Evolutionary conservation across 2,888 invertebrate genomes (phyloP), one percentile per base, ranked within the genome.

Genomic region (Cerastoderma edule): DNA sequence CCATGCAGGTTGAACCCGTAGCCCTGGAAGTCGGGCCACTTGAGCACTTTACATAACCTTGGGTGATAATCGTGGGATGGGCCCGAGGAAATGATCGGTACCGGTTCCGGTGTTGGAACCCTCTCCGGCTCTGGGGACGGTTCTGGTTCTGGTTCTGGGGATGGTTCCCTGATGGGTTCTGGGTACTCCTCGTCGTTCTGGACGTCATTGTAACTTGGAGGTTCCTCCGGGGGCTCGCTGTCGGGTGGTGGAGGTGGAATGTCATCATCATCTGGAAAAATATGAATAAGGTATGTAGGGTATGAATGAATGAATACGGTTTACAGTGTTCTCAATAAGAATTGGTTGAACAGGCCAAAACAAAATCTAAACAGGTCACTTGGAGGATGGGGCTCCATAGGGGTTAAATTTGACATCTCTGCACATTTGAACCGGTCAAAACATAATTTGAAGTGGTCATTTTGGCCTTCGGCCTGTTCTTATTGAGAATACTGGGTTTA

Each of bases 1-100:
- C 99, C 98, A 94, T 99, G 99, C 85, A 99, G 94, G 94, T 99
- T 99, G 94, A 99, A 99, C 19, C 99, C 99, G 93, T 98, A 99
- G 44, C 99, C 99, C 93, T 98, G 97, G 93, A 98, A 98, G 92
- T 96, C 95, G 67, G 96, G 95, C 94, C 96, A 96, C 94, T 98
- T 98, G 48, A 75, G 74, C 30, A 91, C 96, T 94, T 97, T 96
- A 94, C 98, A 98, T 86, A 96, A 94, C 83, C 97, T 95, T 6
- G 94, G 93, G 54, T 81, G 83, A 19, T 60, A 76, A 24, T 82
- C 33, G 44, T 71, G 73, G 28, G 54, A 54, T 30, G 63, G 57
- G 4, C 57, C 1, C 16, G 67, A 60, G 1, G 66, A 54, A 0
- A 57, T 35, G 28, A 69, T 69, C 1, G 77, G 78, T 0, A 32